These are phyloP conservation scores for Cygnus buccinator DNA, from an alignment of 2,113 vertebrate species.

Conservation along the genomic window DNA sequence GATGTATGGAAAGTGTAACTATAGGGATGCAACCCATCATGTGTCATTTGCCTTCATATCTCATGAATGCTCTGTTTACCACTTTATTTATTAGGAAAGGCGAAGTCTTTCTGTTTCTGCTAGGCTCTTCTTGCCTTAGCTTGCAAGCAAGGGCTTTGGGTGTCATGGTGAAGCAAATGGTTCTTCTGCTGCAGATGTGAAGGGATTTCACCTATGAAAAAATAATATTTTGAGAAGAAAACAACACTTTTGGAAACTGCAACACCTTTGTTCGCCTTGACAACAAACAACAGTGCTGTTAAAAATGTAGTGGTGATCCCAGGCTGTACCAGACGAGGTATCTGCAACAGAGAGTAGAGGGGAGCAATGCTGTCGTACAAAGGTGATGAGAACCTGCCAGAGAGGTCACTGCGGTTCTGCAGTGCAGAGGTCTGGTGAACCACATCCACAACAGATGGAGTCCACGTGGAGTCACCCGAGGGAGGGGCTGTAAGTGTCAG, in stretches of 20 bases:
- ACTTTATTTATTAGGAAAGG: background rate
- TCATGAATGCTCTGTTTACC: background rate
- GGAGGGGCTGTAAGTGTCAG: too few relatives aligned
- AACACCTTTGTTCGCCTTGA: background rate
- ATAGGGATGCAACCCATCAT: background rate
- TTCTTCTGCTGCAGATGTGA: background rate
- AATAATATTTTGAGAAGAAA: background rate
- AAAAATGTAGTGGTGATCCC: background rate
- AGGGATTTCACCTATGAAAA: background rate
- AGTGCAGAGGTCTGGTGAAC: background rate
- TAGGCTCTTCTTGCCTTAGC: background rate
- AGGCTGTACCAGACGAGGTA: background rate
- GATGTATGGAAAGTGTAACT: background rate
- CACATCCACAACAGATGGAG: background rate
- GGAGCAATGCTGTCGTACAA: background rate
- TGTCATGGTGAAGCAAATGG: background rate
- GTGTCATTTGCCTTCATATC: background rate
- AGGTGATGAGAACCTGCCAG: background rate
- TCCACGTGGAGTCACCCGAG: background rate
- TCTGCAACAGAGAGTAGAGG: background rate
- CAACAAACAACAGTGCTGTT: background rate
- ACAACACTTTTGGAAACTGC: background rate
- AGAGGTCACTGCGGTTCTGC: background rate
- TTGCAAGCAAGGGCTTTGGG: background rate
- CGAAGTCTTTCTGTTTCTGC: background rate